phyloP scores from a whole-genome alignment of 1,140 invertebrate species.

The Branchinecta lynchi region DNA sequence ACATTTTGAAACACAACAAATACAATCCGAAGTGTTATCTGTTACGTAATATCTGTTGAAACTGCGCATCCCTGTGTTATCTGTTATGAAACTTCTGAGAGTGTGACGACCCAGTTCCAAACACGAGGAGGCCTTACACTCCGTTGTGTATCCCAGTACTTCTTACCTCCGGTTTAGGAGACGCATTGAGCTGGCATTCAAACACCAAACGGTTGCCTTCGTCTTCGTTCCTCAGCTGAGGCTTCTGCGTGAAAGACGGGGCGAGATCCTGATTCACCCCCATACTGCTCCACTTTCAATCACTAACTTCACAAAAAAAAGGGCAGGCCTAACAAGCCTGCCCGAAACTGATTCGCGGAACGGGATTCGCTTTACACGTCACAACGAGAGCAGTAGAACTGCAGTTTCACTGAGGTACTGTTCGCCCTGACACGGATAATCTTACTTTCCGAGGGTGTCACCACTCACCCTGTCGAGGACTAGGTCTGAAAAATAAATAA shows the following conservation, averaged over 20 bases:
- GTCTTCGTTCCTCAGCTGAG: slow-evolving; percentile 83
- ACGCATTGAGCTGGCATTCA: slow-evolving; percentile 75
- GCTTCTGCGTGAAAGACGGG: slow-evolving; percentile 93
- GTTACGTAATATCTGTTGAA: no score
- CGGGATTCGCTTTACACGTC: neutral
- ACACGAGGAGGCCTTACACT: no score
- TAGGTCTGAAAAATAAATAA: no score
- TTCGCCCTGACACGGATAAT: neutral
- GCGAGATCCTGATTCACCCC: slow-evolving; percentile 82
- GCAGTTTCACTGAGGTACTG: neutral
- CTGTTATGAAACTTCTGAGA: no score
- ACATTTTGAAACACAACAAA: no score
- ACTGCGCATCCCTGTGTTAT: no score
- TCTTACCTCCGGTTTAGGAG: slow-evolving; percentile 52
- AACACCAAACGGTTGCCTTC: slow-evolving; percentile 88
- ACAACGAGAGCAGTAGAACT: neutral
- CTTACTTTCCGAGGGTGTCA: neutral
- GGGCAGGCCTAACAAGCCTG: neutral
- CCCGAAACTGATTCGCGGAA: neutral
- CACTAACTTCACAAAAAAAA: neutral
- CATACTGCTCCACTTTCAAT: slow-evolving; percentile 34
- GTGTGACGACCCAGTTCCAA: no score
- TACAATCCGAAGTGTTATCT: no score
- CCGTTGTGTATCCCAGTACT: neutral
- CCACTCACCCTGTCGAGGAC: neutral